phyloP scores from a whole-genome alignment of 2,888 invertebrate genomes.

The Pomacea canaliculata region DNA sequence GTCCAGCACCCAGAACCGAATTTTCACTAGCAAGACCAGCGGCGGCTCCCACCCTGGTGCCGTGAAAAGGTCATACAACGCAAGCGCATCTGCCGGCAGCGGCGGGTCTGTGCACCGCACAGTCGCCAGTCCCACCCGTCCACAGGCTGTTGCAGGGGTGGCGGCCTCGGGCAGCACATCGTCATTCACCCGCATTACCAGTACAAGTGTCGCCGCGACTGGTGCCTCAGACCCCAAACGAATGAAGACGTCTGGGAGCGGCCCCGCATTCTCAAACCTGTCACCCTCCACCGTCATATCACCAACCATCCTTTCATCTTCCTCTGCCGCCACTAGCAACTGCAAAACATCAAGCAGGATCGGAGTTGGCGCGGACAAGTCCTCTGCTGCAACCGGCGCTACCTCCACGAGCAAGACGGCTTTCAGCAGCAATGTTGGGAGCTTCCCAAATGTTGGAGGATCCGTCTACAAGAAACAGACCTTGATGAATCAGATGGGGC shows the following conservation, averaged over 20 bases:
- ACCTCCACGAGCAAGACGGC: not conserved
- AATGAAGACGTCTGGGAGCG: not conserved
- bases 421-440: not conserved
- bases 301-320: constrained; percentile 22
- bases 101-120: constrained; percentile 2
- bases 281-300: not conserved
- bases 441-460: not conserved
- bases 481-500: not conserved
- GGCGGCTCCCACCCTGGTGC: not conserved
- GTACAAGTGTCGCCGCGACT: not conserved
- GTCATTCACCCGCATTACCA: not conserved
- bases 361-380: not conserved
- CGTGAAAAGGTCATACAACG: constrained; percentile 5
- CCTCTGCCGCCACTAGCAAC: not conserved
- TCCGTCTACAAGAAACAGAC: not conserved
- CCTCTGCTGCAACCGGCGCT: too few species aligned
- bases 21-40: not conserved
- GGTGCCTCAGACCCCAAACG: constrained; percentile 14
- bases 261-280: not conserved
- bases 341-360: not conserved
- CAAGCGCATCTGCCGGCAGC: not conserved
- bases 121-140: not conserved
- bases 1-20: not conserved
- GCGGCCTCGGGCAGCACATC: not conserved
- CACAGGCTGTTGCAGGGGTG: not conserved